Evolutionary conservation across 1,140 invertebrate species (phyloP), one percentile per base, ranked within the genome.

Genomic region (Littorina saxatilis): DNA sequence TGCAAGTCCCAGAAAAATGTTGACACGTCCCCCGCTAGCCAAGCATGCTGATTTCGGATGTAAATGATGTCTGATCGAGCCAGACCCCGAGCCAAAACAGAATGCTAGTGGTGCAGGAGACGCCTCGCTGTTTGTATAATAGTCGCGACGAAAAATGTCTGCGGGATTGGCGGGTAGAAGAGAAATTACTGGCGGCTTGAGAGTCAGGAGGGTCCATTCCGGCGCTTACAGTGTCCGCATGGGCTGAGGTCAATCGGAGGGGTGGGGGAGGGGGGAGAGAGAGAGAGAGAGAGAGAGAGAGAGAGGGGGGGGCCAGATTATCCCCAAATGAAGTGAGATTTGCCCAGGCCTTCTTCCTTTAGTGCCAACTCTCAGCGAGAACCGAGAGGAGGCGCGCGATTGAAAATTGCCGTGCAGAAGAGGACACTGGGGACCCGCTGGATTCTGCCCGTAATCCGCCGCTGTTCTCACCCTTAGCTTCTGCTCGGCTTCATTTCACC

Each of bases 11-110:
- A 29, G n/a, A 13, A 35, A 23, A 43, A 32, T 73, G 70, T 73
- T 73, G 39, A 73, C 70, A 20, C 40, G 70, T 73, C 70, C 43
- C n/a, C 17, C 37, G 40, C 37, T 73, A 39, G 70, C 70, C 70
- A 73, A 40, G 70, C 70, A 43, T 39, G 70, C 70, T 73, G 40
- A 40, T 73, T 73, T 73, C 37, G 37, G 70, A 73, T 73, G 70
- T 73, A 73, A 73, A 73, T 73, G 70, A 37, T 27, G 70, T 73
- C 70, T 73, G 70, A 73, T 73, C 17, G 27, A 29, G 58, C 58
- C 58, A 29, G 58, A 5, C 4, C 7, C 27, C 9, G 20, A 61
- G 58, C 58, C 20, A 23, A 61, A 61, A 61, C 7, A 7, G 23
- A 23, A 61, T 11, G 7, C 9, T 23, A 23, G 58, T 7, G 23